These are phyloP conservation scores for Neolamprologus sp. DNA, from an alignment of 2,113 vertebrate species.

Conservation along the genomic window DNA sequence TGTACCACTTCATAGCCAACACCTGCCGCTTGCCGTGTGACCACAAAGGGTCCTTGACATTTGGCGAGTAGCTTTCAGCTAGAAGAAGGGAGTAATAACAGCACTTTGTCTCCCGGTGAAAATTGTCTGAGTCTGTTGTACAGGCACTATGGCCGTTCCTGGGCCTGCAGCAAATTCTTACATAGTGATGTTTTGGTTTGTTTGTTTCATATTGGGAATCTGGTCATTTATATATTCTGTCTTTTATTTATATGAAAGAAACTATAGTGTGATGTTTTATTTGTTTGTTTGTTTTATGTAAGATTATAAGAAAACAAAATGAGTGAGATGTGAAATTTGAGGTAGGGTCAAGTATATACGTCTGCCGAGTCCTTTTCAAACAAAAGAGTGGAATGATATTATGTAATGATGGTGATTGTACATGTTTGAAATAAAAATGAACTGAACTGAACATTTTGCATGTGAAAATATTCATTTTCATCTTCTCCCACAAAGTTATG, in stretches of 20 bases:
- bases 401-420: not conserved
- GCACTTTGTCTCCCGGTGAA: not conserved
- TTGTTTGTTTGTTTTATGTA: not conserved
- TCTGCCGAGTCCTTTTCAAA: not conserved
- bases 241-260: not conserved
- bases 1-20: not conserved
- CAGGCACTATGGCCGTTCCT: not conserved
- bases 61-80: not conserved
- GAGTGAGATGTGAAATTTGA: not conserved
- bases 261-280: not conserved
- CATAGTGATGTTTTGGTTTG: not conserved
- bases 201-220: not conserved
- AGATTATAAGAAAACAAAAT: not conserved
- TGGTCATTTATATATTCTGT: not conserved
- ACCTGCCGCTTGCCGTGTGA: not conserved
- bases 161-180: not conserved
- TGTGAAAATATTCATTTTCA: not conserved
- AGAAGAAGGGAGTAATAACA: not conserved
- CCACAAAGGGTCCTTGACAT: not conserved
- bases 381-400: not conserved
- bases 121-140: not conserved
- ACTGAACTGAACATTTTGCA: not conserved
- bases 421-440: not conserved
- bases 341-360: not conserved
- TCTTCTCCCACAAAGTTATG: not conserved